Base-by-base conservation (phyloP, 2,888 invertebrate genomes). In the Agriopis marginaria region DNA sequence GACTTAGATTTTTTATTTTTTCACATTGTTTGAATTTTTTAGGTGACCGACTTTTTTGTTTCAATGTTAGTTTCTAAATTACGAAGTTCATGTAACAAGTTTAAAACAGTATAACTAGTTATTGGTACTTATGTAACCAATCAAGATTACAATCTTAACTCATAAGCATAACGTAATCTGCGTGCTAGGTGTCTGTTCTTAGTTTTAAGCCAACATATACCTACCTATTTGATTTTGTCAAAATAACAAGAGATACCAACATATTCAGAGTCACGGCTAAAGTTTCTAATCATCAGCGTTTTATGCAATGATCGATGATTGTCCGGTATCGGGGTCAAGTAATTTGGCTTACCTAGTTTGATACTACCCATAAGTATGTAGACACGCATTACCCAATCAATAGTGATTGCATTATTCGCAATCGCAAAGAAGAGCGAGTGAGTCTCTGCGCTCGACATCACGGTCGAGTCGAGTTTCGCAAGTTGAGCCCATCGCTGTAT, bases 401-500 rank as follows among this genome's bases (percentile, higher is more conserved):
- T 80, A 80, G 74, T 76, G 79, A 86, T 87, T 87, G 86, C 86
- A 87, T 85, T 88, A 90, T 86, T 87, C 73, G 84, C 83, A 85
- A 86, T 87, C 72, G 82, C 82, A 84, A 86, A 85, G 86, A 87
- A 81, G 84, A 82, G 80, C 80, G 83, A 85, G 82, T 84, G 81
- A 83, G 86, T 82, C 80, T 85, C 82, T 84, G 82, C 78, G 80
- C 79, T 84, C 88, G 79, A 79, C 89, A 89, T 88, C 89, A 91
- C 82, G 89, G 90, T 87, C 89, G 90, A 86, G 84, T 86, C 84
- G 83, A 83, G 89, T 94, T 93, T 93, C 93, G 92, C 92, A 94
- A 94, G 92, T 90, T 85, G 87, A 91, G 89, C 91, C 93, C 93
- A 93, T 94, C 93, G 90, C 86, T 90, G 92, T 91, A 92, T 93